Evolutionary conservation across 2,113 vertebrate genomes (phyloP).

Genomic region (Otolemur garnettii): DNA sequence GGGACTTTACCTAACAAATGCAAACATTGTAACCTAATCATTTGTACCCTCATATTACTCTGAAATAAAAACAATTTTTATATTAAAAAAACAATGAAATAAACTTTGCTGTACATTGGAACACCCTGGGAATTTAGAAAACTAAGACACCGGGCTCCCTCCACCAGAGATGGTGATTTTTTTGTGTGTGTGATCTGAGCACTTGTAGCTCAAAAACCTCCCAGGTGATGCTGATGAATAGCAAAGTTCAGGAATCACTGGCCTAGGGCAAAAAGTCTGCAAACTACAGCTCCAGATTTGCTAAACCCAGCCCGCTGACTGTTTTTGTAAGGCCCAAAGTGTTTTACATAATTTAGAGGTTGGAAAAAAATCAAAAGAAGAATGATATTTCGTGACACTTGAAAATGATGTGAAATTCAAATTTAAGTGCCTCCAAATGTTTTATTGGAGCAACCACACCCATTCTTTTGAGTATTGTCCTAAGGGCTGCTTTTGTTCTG

Average conservation of each 20-base stretch:
- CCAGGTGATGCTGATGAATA: not conserved
- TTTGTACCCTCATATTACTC: too few relatives aligned
- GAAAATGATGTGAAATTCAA: conserved; percentile 6
- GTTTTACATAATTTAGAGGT: not conserved
- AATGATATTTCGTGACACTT: not conserved
- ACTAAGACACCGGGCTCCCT: not conserved
- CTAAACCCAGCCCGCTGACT: not conserved
- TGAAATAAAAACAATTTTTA: too few relatives aligned
- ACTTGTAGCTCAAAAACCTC: not conserved
- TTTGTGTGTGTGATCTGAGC: not conserved
- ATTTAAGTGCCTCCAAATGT: not conserved
- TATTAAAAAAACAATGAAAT: too few relatives aligned
- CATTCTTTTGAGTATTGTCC: not conserved
- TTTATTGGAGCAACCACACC: not conserved
- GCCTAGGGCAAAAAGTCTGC: not conserved
- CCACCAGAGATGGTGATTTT: not conserved
- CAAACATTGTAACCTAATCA: too few relatives aligned
- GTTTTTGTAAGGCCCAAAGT: not conserved
- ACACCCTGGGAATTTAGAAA: not conserved
- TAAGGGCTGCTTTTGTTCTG: not conserved
- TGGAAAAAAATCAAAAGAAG: not conserved
- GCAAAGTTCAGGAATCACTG: not conserved
- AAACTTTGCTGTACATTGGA: not conserved
- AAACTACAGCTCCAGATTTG: not conserved
- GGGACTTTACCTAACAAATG: too few relatives aligned